Base-by-base conservation (phyloP, 1,140 invertebrate species). In the Thalassaphorura encarpata region DNA sequence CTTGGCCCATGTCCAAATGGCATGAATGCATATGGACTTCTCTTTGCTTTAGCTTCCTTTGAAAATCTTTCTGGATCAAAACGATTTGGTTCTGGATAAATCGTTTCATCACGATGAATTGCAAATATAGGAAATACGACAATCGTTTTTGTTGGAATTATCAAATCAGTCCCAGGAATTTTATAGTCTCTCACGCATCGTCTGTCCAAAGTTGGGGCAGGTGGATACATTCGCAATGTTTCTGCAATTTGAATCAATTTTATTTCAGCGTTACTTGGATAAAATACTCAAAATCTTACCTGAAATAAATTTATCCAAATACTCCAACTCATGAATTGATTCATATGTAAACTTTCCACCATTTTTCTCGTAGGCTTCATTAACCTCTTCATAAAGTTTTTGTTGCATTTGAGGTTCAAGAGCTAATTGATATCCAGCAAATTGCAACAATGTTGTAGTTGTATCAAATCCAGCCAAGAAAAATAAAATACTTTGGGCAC, bases 291-390 rank as follows among this genome's bases (percentile, higher is more conserved):
- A 11, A 36, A 8, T 11, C 15, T 67, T 66, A 80, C 78, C 81
- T 54, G 75, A 73, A 1, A 83, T 68, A 0, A 81, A 72, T 67
- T 77, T 78, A 36, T 83, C 78, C 55, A 83, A 56, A 58, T 82
- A 83, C 0, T 65, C 66, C 77, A 82, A 78, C 27, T 80, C 71
- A 28, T 75, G 76, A n/a, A 83, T 65, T 1, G 70, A 70, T 3
- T 83, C 80, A 60, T 81, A 83, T 3, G 71, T 76, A 16, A 77
- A 70, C 24, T 74, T 61, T 3, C 57, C 60, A 33, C 62, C 48
- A 1, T 52, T 42, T 69, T 54, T 43, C 60, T 65, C 58, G 28
- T 54, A 16, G 27, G 67, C 51, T 15, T 62, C 45, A 39, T 67
- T 58, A 18, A 75, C 60, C 61, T 76, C 75, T 11, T 67, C 51